phyloP scores from a whole-genome alignment of 2,113 vertebrate genomes.

The Lepidothrix coronata region DNA sequence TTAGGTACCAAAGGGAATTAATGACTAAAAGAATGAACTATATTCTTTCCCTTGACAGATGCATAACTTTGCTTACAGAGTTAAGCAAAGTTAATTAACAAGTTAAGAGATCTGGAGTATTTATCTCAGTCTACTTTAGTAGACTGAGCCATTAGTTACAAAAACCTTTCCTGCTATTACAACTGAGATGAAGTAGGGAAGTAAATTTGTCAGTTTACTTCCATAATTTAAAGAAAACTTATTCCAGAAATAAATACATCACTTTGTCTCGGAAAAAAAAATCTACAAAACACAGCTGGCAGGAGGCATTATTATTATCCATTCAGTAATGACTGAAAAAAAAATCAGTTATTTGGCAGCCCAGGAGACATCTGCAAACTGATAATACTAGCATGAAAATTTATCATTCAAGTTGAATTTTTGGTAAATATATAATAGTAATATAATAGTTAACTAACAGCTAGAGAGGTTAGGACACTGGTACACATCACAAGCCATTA shows the following conservation, averaged over 20 bases:
- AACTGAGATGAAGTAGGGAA: background rate
- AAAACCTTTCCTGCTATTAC: background rate
- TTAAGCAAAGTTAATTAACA: background rate
- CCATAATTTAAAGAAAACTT: background rate
- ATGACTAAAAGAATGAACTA: background rate
- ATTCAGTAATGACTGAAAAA: background rate
- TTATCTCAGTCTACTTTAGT: background rate
- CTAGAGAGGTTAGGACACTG: background rate
- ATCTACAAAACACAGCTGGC: background rate
- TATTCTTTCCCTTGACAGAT: background rate
- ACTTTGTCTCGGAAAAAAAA: background rate
- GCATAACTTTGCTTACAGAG: background rate
- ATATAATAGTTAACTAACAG: background rate
- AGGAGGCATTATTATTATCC: background rate
- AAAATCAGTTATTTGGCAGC: background rate
- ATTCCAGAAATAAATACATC: background rate
- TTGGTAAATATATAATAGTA: background rate
- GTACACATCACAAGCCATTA: fast-evolving
- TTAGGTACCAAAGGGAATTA: background rate
- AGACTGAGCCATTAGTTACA: background rate
- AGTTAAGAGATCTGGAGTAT: background rate
- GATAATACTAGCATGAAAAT: background rate
- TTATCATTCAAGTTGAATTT: background rate
- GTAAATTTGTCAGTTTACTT: background rate
- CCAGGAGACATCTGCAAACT: background rate